A percentile compares a stretch with the other conserved stretches of the same genome.
Conservation (phyloP, 2,888 invertebrate species). For the Dynastes grantii region DNA sequence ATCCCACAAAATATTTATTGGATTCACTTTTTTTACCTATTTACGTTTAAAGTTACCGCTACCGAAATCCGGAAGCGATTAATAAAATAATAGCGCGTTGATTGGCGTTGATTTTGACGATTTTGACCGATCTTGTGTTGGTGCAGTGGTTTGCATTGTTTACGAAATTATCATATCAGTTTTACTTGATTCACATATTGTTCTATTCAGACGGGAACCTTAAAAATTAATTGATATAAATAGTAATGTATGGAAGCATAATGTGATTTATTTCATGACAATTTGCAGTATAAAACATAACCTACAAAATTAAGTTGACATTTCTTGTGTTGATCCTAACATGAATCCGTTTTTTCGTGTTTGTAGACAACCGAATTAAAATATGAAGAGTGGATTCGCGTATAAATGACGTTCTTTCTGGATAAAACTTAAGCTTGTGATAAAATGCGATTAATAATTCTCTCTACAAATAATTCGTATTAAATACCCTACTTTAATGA, state of each 20-base stretch:
- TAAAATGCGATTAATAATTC: slow-evolving; percentile 18
- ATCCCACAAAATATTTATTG: background rate
- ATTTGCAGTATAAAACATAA: slow-evolving; percentile 50
- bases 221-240: slow-evolving; percentile 22
- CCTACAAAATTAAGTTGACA: slow-evolving; percentile 52
- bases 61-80: slow-evolving; percentile 58
- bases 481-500: slow-evolving; percentile 30
- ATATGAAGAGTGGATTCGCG: slow-evolving; percentile 38
- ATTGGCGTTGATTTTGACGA: slow-evolving; percentile 60
- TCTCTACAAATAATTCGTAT: slow-evolving; percentile 9
- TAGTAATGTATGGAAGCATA: slow-evolving; percentile 1
- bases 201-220: background rate
- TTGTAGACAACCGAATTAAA: slow-evolving; percentile 34
- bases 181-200: slow-evolving; percentile 33
- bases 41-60: slow-evolving; percentile 57
- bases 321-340: slow-evolving; percentile 49
- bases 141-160: slow-evolving; percentile 56
- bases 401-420: slow-evolving; percentile 21
- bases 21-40: background rate
- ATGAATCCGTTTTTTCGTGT: slow-evolving; percentile 49
- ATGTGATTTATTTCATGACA: slow-evolving; percentile 37
- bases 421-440: slow-evolving; percentile 42
- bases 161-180: slow-evolving; percentile 39
- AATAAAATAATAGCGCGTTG: slow-evolving; percentile 59
- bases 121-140: slow-evolving; percentile 50